These are phyloP conservation scores for Silurus aristotelis DNA, from an alignment of 2,797 vertebrate genomes.

Conservation along the genomic window DNA sequence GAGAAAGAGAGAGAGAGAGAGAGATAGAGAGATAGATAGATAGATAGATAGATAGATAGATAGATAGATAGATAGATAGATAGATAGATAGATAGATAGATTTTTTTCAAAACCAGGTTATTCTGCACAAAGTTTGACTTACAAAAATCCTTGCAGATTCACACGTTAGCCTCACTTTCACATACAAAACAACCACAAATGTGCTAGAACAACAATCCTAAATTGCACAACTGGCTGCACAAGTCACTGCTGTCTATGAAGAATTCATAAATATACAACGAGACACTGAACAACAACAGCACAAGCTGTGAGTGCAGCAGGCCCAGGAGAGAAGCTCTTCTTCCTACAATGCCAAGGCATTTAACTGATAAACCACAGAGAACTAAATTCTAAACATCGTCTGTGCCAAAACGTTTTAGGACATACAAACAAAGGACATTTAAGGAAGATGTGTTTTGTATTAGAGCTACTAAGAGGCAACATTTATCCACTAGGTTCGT, in stretches of 20 bases:
- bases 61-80: too few species aligned
- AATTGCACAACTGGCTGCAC: constrained; percentile 19
- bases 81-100: too few species aligned
- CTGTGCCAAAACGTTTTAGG: not conserved
- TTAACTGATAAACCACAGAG: constrained; percentile 26
- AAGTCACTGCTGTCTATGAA: not conserved
- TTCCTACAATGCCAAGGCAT: constrained; percentile 43
- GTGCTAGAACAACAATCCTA: not conserved
- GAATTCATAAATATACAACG: constrained; percentile 39
- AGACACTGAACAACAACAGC: constrained; percentile 26
- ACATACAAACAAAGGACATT: constrained; percentile 30
- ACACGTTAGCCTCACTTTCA: not conserved
- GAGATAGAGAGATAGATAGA: too few species aligned
- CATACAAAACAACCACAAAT: not conserved
- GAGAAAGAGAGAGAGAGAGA: too few species aligned
- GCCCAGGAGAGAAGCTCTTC: not conserved
- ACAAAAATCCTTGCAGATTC: too few species aligned
- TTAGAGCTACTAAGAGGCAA: constrained; percentile 33
- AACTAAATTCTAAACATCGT: constrained; percentile 13
- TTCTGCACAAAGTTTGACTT: not conserved
- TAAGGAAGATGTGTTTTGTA: not conserved
- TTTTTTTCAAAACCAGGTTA: not conserved
- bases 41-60: too few species aligned
- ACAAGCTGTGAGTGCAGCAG: not conserved
- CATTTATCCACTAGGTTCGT: not conserved